Evolutionary conservation across 2,888 invertebrate genomes (phyloP).

Genomic region (Lamproptera curius): DNA sequence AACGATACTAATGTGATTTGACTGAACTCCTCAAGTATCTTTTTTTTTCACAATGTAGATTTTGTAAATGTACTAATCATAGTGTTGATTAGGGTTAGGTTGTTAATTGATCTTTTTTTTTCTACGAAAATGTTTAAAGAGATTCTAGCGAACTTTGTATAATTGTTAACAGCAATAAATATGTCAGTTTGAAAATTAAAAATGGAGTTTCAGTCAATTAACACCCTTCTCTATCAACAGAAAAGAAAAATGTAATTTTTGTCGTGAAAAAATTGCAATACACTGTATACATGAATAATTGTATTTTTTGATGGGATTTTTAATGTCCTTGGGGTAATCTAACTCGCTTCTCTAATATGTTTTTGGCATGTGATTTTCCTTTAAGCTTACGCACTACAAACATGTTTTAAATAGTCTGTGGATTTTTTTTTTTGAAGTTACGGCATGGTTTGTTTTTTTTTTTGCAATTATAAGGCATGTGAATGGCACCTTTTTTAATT

Average conservation of each 20-base stretch:
- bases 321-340: constrained; percentile 34
- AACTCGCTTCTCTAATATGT: constrained; percentile 50
- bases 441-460: constrained; percentile 9
- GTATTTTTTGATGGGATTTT: constrained; percentile 20
- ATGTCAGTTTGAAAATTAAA: constrained; percentile 63
- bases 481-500: background rate
- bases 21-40: constrained; percentile 71
- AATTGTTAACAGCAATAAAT: constrained; percentile 72
- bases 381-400: constrained; percentile 14
- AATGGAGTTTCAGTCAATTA: constrained; percentile 78
- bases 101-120: constrained; percentile 73
- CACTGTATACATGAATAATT: too few species aligned
- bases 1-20: constrained; percentile 50
- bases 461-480: constrained; percentile 6
- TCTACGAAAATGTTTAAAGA: constrained; percentile 62
- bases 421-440: constrained; percentile 2
- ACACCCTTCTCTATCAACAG: constrained; percentile 71
- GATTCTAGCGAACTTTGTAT: constrained; percentile 63
- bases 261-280: background rate
- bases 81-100: constrained; percentile 69
- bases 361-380: constrained; percentile 38
- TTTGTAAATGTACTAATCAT: constrained; percentile 49
- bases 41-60: constrained; percentile 40
- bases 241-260: too few species aligned
- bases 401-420: background rate